Base-by-base conservation (phyloP, 2,888 invertebrate genomes). In the Stratiomys singularior region DNA sequence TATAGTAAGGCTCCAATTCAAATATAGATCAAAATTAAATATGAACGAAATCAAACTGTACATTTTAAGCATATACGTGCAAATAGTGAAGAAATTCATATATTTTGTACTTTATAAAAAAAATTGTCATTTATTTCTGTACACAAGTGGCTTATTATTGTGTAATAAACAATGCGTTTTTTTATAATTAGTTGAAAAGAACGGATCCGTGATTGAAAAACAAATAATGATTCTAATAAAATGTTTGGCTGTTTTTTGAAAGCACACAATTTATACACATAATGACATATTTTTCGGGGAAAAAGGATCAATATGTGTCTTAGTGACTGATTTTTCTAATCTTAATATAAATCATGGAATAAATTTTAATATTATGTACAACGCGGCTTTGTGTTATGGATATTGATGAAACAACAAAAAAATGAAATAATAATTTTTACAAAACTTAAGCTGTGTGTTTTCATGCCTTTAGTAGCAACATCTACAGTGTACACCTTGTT, bases 351-450 rank as follows among this genome's bases (percentile, higher is more conserved):
- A 60, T 71, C 25, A 25, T 66, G 52, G 27, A 72, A 37, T 30
- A 7, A 44, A 74, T 71, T 58, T 74, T 58, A 37, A 37, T 58
- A 28, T 37, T 28, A 72, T 18, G 67, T 30, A 58, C 52, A 56
- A 58, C 56, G 44, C 23, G 37, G 58, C 58, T 60, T 74, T 74
- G 72, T 72, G 58, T 37, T 74, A 74, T 37, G 37, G 56, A 69
- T 46, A 25, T 25, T 69, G 47, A 21, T 46, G 69, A 69, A 56
- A 37, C 15, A 56, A 37, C 15, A 37, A 74, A 58, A 58, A 74
- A 74, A 74, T 69, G 69, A 21, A 69, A 69, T 66, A 66, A 72
- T 52, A 21, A 74, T 74, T 74, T 74, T 74, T 74, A 74, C 74
- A 74, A 74, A 74, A 47, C 46, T 37, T 37, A 37, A 37, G 9